A percentile compares a stretch with the other conserved stretches of the same genome.
Conservation (phyloP, 2,888 invertebrate genomes). For the Subacronicta megacephala region DNA sequence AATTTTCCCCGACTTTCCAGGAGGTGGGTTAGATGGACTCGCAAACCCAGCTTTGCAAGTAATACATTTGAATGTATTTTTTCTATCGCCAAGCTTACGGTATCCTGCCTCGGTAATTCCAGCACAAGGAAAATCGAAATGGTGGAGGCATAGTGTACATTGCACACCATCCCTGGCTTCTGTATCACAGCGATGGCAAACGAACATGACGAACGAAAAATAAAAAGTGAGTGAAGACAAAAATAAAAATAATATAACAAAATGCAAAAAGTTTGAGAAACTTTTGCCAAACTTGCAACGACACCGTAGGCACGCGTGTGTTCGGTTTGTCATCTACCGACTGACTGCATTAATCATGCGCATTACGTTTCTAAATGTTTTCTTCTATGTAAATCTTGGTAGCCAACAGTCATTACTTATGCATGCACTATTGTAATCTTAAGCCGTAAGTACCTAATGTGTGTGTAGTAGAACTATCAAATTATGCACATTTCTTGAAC, state of each 20-base stretch:
- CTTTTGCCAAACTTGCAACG: no score
- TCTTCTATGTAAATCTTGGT: constrained; percentile 14
- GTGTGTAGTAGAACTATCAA: constrained; percentile 19
- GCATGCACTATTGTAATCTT: constrained; percentile 45
- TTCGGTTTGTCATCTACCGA: no score
- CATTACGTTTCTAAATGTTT: constrained; percentile 4
- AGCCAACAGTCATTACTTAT: constrained; percentile 37
- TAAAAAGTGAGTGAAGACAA: no score
- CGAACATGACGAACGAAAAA: background rate
- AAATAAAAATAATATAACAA: no score
- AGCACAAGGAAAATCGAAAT: background rate
- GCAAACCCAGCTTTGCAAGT: no score
- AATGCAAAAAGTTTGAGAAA: no score
- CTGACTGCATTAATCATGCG: constrained; percentile 5
- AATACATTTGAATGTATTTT: no score
- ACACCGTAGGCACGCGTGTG: no score
- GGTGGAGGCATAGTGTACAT: background rate
- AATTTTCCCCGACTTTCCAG: no score
- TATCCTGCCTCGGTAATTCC: background rate
- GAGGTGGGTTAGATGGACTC: no score
- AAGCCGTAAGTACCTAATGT: constrained; percentile 23
- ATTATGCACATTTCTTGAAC: constrained; percentile 2
- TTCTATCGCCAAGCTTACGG: background rate
- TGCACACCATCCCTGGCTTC: background rate
- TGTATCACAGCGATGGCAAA: background rate